A percentile compares a stretch with the other conserved stretches of the same genome.
phyloP scores from a whole-genome alignment of 2,888 invertebrate species.

The Drosophila kokeensis region DNA sequence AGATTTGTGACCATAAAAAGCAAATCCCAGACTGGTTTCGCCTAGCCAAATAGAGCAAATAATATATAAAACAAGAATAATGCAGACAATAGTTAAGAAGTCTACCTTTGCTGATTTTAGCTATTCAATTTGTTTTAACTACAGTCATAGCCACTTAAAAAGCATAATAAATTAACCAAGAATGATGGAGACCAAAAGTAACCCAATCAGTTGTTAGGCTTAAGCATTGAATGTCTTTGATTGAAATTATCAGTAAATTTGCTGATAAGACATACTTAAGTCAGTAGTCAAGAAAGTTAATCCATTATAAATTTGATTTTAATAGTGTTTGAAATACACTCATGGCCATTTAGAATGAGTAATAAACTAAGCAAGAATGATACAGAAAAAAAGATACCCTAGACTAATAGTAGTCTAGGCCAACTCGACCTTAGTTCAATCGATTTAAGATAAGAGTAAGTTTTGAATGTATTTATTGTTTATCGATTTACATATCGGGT shows the following conservation, averaged over 20 bases:
- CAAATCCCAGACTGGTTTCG: constrained; percentile 20
- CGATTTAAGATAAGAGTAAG: background rate
- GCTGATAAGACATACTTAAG: background rate
- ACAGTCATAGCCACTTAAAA: too few species aligned
- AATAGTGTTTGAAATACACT: constrained; percentile 17
- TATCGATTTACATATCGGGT: background rate
- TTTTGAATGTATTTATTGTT: background rate
- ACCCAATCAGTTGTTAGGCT: background rate
- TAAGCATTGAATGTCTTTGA: background rate
- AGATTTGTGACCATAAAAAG: constrained; percentile 21
- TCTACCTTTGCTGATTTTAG: background rate
- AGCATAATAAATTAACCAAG: background rate
- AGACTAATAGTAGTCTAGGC: too few species aligned
- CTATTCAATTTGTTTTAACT: background rate
- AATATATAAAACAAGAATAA: background rate
- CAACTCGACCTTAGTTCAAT: background rate
- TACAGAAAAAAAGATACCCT: background rate
- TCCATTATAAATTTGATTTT: background rate
- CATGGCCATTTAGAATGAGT: background rate
- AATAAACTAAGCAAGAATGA: background rate
- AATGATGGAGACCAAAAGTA: background rate
- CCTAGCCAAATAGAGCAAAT: background rate
- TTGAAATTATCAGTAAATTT: background rate
- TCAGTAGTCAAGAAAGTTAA: background rate
- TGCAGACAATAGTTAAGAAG: background rate